phyloP scores from a whole-genome alignment of 2,888 invertebrate species.

The Malacosoma neustria region DNA sequence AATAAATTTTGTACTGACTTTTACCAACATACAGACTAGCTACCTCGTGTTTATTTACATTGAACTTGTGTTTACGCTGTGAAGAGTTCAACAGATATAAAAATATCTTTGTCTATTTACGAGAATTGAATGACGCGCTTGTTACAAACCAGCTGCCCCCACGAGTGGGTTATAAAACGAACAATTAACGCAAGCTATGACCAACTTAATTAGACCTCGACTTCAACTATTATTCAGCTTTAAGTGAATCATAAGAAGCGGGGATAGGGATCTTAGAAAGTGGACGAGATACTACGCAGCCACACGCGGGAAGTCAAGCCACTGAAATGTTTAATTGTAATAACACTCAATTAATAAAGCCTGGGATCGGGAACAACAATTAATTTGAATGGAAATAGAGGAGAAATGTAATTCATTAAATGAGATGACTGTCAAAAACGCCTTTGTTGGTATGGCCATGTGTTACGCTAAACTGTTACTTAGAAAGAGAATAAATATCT shows the following conservation, averaged over 20 bases:
- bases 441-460: too few species aligned
- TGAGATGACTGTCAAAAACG: too few species aligned
- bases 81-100: slow-evolving; percentile 63
- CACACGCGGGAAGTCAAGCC: slow-evolving; percentile 25
- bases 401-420: not conserved
- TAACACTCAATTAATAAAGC: slow-evolving; percentile 66
- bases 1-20: slow-evolving; percentile 17
- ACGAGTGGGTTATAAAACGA: slow-evolving; percentile 64
- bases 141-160: slow-evolving; percentile 67
- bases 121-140: slow-evolving; percentile 65
- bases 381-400: slow-evolving; percentile 29
- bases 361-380: slow-evolving; percentile 50
- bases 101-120: slow-evolving; percentile 72
- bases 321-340: slow-evolving; percentile 64
- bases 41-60: slow-evolving; percentile 52
- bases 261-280: too few species aligned
- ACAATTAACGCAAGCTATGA: slow-evolving; percentile 53
- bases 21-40: slow-evolving; percentile 31
- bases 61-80: slow-evolving; percentile 58
- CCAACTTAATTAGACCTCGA: slow-evolving; percentile 38
- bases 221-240: slow-evolving; percentile 13
- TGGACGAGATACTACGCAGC: not conserved
- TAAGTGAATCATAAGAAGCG: too few species aligned
- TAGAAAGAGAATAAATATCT: too few species aligned
- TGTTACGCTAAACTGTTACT: too few species aligned